Conservation (phyloP, 2,797 vertebrate species). For the Anisognathus igniventris region DNA sequence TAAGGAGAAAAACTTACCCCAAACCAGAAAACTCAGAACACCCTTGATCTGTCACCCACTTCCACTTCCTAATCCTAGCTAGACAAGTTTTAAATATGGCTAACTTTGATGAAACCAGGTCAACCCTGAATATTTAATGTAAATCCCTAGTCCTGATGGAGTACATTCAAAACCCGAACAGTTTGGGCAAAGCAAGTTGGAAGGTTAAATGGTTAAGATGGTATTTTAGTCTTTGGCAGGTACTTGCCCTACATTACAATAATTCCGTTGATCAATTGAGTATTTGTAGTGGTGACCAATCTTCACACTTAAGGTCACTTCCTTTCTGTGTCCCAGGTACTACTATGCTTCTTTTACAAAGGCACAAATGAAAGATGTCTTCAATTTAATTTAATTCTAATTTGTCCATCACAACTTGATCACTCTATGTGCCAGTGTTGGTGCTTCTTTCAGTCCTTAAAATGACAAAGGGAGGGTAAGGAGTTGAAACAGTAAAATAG, state of each 20-base stretch:
- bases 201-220: neutral
- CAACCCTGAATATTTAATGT: conserved; percentile 13
- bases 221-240: neutral
- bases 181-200: neutral
- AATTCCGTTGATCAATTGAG: neutral
- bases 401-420: neutral
- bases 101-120: neutral
- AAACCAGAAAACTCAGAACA: neutral
- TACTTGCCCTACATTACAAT: neutral
- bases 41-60: neutral
- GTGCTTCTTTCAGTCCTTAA: neutral
- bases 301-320: neutral
- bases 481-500: neutral
- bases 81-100: neutral
- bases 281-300: neutral
- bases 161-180: neutral
- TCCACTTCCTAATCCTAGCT: neutral
- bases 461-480: neutral
- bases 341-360: neutral
- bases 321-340: neutral
- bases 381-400: neutral
- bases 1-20: neutral
- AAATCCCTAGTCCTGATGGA: neutral
- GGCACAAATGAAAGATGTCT: neutral
- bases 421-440: neutral